A percentile compares a stretch with the other conserved stretches of the same genome.
These are phyloP conservation scores for Eustalomyia histrio DNA, from an alignment of 2,888 invertebrate genomes.

Conservation along the genomic window DNA sequence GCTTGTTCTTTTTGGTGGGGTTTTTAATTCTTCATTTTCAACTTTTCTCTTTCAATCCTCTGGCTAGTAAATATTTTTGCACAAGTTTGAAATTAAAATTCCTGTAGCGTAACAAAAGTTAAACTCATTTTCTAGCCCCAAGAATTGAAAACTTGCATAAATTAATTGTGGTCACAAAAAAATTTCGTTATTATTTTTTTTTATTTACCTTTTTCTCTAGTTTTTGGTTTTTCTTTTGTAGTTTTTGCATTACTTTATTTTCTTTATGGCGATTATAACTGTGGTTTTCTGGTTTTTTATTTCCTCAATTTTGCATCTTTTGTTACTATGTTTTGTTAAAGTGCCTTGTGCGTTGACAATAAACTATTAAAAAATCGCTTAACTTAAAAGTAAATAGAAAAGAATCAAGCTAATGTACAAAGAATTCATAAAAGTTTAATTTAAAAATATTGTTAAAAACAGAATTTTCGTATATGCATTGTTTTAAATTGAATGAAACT, in stretches of 20 bases:
- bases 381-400: conserved; percentile 48
- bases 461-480: too few relatives aligned
- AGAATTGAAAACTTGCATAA: conserved; percentile 65
- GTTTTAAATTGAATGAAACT: too few relatives aligned
- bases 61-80: conserved; percentile 62
- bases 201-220: conserved; percentile 23
- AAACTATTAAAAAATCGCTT: conserved; percentile 46
- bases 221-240: conserved; percentile 29
- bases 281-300: conserved; percentile 16
- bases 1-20: too few relatives aligned
- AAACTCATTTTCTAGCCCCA: conserved; percentile 65
- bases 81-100: conserved; percentile 67
- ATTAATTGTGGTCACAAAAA: conserved; percentile 66
- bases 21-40: background rate
- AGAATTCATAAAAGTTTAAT: background rate
- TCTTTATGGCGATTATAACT: conserved; percentile 7
- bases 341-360: conserved; percentile 60
- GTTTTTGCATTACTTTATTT: background rate
- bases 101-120: conserved; percentile 67
- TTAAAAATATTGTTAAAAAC: too few relatives aligned
- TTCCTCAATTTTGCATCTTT: conserved; percentile 28
- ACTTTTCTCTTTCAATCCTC: conserved; percentile 26
- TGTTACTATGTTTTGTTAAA: conserved; percentile 17
- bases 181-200: conserved; percentile 37
- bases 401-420: conserved; percentile 1